Evolutionary conservation across 2,113 vertebrate species (phyloP).

Genomic region (Murina feae): DNA sequence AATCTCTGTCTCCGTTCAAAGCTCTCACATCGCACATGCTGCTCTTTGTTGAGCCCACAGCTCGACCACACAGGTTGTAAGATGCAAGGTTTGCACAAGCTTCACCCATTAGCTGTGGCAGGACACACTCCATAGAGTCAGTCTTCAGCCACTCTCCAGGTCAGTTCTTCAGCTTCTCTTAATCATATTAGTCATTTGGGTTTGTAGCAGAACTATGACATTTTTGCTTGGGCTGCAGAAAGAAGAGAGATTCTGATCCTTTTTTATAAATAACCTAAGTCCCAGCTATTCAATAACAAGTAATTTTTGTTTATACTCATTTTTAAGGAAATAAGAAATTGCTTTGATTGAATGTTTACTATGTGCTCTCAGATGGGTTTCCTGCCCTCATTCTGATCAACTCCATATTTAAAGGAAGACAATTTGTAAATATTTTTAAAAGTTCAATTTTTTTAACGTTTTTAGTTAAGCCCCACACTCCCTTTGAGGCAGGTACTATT

Average conservation of each 20-base stretch:
- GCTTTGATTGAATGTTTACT: constrained; percentile 1
- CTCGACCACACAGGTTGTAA: constrained; percentile 41
- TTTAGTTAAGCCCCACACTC: not conserved
- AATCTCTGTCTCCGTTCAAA: not conserved
- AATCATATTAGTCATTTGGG: not conserved
- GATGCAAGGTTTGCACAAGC: not conserved
- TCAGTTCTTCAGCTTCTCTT: not conserved
- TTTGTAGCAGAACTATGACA: not conserved
- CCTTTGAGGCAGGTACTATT: not conserved
- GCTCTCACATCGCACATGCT: not conserved
- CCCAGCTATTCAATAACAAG: not conserved
- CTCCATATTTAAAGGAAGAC: not conserved
- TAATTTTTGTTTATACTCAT: constrained; percentile 24
- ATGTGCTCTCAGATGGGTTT: not conserved
- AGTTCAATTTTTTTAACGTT: constrained; percentile 16
- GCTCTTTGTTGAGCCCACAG: constrained; percentile 35
- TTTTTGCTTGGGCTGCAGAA: not conserved
- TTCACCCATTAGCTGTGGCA: not conserved
- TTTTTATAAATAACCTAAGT: constrained; percentile 40
- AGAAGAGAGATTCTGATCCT: not conserved
- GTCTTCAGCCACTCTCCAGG: not conserved
- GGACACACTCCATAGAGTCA: not conserved
- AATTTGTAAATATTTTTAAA: constrained; percentile 14
- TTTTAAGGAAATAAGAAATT: constrained; percentile 33
- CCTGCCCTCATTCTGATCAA: not conserved